Percentiles rank a stretch among this genome's conserved stretches.
phyloP scores from a whole-genome alignment of 2,888 invertebrate species.

The Cremastobaeus sp. region DNA sequence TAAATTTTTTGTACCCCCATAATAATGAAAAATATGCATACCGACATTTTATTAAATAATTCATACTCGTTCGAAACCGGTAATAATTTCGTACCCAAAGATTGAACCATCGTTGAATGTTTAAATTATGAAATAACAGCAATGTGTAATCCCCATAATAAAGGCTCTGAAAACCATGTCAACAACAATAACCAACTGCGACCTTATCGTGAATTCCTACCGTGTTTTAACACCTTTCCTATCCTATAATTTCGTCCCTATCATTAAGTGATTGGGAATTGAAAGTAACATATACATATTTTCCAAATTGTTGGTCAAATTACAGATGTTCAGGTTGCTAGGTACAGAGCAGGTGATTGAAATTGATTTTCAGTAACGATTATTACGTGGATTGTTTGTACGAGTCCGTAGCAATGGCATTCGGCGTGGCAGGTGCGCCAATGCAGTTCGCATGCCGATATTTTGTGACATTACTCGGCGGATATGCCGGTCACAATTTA shows the following conservation, averaged over 20 bases:
- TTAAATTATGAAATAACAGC: too few species aligned
- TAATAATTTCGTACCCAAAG: too few species aligned
- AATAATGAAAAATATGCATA: too few species aligned
- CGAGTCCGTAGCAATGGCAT: constrained; percentile 44
- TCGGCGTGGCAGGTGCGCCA: constrained; percentile 51
- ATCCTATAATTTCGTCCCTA: background rate
- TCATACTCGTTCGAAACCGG: too few species aligned
- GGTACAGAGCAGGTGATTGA: constrained; percentile 46
- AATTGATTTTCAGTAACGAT: constrained; percentile 48
- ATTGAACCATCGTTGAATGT: too few species aligned
- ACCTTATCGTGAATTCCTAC: too few species aligned
- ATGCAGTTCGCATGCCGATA: constrained; percentile 51
- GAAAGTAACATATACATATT: constrained; percentile 10
- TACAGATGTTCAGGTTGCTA: constrained; percentile 35
- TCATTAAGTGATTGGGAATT: constrained; percentile 7
- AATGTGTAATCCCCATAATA: too few species aligned
- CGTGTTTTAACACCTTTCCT: too few species aligned
- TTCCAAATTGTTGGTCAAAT: constrained; percentile 35
- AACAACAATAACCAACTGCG: too few species aligned
- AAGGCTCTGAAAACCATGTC: too few species aligned
- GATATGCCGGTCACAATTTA: constrained; percentile 35
- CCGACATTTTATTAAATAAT: too few species aligned
- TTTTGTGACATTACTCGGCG: constrained; percentile 56
- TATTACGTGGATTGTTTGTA: constrained; percentile 49
- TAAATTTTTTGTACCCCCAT: too few species aligned